These are phyloP conservation scores for Phrynocephalus forsythii DNA, from an alignment of 2,797 vertebrate species.

Conservation along the genomic window DNA sequence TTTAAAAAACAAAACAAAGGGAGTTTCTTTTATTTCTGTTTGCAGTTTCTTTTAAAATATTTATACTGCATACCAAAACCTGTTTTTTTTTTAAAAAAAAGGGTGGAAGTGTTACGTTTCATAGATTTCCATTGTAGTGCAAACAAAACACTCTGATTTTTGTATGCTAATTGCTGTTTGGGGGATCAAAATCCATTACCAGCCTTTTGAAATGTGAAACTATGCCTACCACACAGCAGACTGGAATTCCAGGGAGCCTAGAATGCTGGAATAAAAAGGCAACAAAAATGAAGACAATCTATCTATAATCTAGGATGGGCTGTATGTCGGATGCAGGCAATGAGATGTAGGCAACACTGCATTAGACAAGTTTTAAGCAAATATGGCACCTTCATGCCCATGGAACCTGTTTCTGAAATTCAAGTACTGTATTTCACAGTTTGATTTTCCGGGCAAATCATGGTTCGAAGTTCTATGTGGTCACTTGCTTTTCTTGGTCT, in stretches of 20 bases:
- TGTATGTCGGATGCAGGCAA: background rate
- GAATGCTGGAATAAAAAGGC: background rate
- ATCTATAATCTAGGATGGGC: background rate
- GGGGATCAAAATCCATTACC: background rate
- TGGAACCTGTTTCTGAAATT: background rate
- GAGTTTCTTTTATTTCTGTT: background rate
- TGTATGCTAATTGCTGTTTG: background rate
- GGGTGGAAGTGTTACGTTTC: background rate
- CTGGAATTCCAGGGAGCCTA: background rate
- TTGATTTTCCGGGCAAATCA: background rate
- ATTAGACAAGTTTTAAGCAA: background rate
- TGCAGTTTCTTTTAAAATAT: background rate
- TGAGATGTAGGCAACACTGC: background rate
- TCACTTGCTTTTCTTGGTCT: background rate
- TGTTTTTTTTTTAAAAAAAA: no score
- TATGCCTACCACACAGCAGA: background rate
- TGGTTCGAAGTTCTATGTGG: background rate
- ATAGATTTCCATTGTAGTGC: background rate
- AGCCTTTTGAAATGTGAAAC: background rate
- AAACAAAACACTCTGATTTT: background rate
- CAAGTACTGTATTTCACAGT: background rate
- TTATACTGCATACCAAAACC: background rate
- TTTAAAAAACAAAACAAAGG: background rate
- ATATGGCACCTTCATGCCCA: background rate
- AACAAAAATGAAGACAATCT: background rate